Base-by-base conservation (phyloP, 2,797 vertebrate genomes). In the Furcifer pardalis region DNA sequence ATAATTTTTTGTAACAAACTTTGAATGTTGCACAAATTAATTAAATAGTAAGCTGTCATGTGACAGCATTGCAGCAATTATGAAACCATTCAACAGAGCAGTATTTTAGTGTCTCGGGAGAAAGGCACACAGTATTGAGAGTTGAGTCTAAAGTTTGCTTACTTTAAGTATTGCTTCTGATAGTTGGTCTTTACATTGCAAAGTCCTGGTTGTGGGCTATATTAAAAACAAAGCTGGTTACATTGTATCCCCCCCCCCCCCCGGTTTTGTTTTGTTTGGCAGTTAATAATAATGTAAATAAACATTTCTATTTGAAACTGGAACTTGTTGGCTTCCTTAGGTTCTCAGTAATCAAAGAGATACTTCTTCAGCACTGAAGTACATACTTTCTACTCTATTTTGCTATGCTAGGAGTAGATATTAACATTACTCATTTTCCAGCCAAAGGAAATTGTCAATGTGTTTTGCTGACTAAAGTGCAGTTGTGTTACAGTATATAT, bases 231-330 rank as follows among this genome's bases (percentile, higher is more conserved):
- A 32, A 52, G 56, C 92, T 96, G 93, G 95, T 96, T 96, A 96
- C 97, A 96, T 97, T 97, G 96, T 96, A 94, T n/a, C n/a, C n/a
- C n/a, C n/a, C n/a, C n/a, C n/a, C n/a, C n/a, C n/a, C n/a, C n/a
- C n/a, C n/a, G n/a, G n/a, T 96, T 95, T 96, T 95, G 95, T 93
- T 97, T 88, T 90, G 91, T 97, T 96, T 95, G 96, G 95, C 97
- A 97, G 97, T 97, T 97, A 97, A 97, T 97, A 97, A 97, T 94
- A 87, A 96, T 97, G 97, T 98, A 98, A 98, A 98, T 98, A 98
- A 97, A 98, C 96, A 97, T 98, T 98, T 98, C 96, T 98, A 97
- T 98, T 98, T 97, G 97, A 98, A 94, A 90, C 77, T 62, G 79
- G 81, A 91, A 82, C 27, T 83, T 79, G 76, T 71, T 90, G 87